A percentile compares a stretch with the other conserved stretches of the same genome.
These are phyloP conservation scores for Dione juno DNA, from an alignment of 2,888 invertebrate species.

Conservation along the genomic window DNA sequence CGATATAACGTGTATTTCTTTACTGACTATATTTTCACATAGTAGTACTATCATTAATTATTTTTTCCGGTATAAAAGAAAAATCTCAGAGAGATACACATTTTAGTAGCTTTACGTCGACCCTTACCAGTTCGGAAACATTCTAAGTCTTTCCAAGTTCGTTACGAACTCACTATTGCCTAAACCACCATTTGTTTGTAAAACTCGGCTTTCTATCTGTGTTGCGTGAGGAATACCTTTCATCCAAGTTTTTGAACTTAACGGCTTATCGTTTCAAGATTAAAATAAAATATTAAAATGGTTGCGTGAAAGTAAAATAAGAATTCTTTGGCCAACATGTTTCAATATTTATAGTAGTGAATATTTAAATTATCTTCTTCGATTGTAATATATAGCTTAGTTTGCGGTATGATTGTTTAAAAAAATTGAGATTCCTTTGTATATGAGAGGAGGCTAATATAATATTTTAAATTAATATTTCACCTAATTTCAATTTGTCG, in stretches of 20 bases:
- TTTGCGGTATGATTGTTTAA: too few species aligned
- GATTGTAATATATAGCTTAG: not conserved
- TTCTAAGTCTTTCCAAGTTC: conserved; percentile 18
- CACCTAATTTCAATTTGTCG: too few species aligned
- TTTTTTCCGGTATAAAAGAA: conserved; percentile 5
- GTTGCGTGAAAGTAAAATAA: not conserved
- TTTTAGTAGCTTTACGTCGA: conserved; percentile 26
- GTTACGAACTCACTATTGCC: conserved; percentile 4
- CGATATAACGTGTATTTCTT: too few species aligned
- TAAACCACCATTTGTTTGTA: conserved; percentile 26
- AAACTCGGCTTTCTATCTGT: conserved; percentile 13
- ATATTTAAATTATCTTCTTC: not conserved
- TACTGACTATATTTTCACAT: too few species aligned
- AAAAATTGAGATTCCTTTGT: too few species aligned
- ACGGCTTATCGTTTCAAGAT: conserved; percentile 18
- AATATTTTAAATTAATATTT: too few species aligned
- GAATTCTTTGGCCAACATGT: not conserved
- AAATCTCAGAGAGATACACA: conserved; percentile 6
- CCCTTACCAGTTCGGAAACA: conserved; percentile 19
- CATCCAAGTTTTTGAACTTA: conserved; percentile 17
- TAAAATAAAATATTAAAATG: conserved; percentile 14
- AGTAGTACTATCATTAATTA: not conserved
- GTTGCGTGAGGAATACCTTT: conserved; percentile 27
- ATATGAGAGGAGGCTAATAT: too few species aligned
- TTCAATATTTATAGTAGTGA: not conserved